Evolutionary conservation across 2,113 vertebrate genomes (phyloP).

Genomic region (Empidonax traillii): DNA sequence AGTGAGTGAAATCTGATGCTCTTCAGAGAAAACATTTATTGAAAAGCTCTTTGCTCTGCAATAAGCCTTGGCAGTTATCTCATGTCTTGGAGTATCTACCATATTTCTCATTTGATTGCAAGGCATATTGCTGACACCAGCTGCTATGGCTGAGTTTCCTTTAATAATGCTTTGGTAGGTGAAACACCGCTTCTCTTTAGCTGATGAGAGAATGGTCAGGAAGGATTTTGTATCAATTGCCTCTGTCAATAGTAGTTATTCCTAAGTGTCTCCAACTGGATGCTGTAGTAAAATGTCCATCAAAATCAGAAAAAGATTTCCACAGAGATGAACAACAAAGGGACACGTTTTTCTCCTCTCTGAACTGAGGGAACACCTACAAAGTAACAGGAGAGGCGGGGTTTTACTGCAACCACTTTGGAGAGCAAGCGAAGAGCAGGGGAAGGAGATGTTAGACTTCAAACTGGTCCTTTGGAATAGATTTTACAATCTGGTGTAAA

Average conservation of each 20-base stretch:
- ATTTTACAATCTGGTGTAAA: conserved; percentile 23
- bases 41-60: conserved; percentile 60
- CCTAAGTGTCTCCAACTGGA: background rate
- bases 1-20: conserved; percentile 62
- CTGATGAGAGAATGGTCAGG: background rate
- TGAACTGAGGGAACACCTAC: background rate
- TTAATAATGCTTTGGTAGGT: conserved; percentile 3
- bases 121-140: conserved; percentile 30
- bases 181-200: background rate
- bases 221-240: background rate
- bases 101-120: conserved; percentile 36
- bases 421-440: background rate
- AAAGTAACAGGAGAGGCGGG: background rate
- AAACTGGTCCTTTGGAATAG: background rate
- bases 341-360: background rate
- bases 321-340: background rate
- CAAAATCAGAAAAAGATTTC: background rate
- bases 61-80: conserved; percentile 58
- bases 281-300: background rate
- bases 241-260: background rate
- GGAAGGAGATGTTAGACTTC: background rate
- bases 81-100: conserved; percentile 34
- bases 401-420: background rate
- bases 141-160: conserved; percentile 10
- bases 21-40: conserved; percentile 62